A percentile compares a stretch with the other conserved stretches of the same genome.
These are phyloP conservation scores for Nomada fucata DNA, from an alignment of 2,888 invertebrate genomes.

Conservation along the genomic window DNA sequence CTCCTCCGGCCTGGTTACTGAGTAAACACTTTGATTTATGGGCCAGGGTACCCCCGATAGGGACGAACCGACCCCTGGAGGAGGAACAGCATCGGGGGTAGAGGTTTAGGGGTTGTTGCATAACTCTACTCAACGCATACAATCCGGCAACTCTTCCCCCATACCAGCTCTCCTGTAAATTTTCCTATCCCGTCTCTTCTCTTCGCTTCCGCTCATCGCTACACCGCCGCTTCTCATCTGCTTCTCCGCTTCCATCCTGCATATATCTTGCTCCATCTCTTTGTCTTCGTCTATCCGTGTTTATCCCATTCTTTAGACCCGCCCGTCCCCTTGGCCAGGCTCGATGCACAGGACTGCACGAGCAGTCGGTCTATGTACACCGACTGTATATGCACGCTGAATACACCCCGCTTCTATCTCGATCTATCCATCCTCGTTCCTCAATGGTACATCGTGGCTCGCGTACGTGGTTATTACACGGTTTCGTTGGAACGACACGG, in stretches of 20 bases:
- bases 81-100: slow-evolving; percentile 24
- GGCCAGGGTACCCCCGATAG: slow-evolving; percentile 78
- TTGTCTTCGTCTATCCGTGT: slow-evolving; percentile 39
- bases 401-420: slow-evolving; percentile 9
- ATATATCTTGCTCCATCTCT: slow-evolving; percentile 30
- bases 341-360: neutral
- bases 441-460: slow-evolving; percentile 52
- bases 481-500: slow-evolving; percentile 70
- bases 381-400: slow-evolving; percentile 4
- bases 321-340: neutral
- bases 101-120: slow-evolving; percentile 45
- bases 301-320: slow-evolving; percentile 41
- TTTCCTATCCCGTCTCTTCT: slow-evolving; percentile 7
- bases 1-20: slow-evolving; percentile 58
- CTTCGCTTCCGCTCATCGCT: neutral
- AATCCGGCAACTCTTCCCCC: slow-evolving; percentile 40
- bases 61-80: slow-evolving; percentile 74
- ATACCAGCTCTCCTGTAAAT: slow-evolving; percentile 15
- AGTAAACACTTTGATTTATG: slow-evolving; percentile 82
- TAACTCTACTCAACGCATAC: slow-evolving; percentile 71
- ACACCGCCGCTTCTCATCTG: neutral
- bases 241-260: slow-evolving; percentile 19
- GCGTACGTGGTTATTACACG: slow-evolving; percentile 78
- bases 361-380: slow-evolving; percentile 9
- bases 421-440: slow-evolving; percentile 30